These are phyloP conservation scores for Ciona savignyi DNA, from an alignment of 23 tunicate species.

Conservation along the genomic window DNA sequence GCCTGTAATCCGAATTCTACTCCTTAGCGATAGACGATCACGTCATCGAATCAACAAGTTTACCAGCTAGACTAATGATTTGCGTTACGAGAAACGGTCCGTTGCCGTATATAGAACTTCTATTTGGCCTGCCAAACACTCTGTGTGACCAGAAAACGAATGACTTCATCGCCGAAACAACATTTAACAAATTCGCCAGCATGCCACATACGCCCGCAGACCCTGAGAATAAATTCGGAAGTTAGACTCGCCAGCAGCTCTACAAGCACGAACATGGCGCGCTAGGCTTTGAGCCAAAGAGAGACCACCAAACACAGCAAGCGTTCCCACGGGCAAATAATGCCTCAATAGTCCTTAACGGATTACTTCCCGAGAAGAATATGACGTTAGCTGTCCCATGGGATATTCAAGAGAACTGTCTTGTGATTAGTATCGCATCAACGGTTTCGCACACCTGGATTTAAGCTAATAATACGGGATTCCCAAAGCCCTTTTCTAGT, in stretches of 20 bases:
- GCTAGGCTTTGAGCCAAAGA: neutral
- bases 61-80: neutral
- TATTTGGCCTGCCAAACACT: neutral
- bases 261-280: neutral
- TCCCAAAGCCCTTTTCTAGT: neutral
- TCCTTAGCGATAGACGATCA: neutral
- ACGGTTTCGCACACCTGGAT: neutral
- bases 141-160: neutral
- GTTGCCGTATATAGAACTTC: neutral
- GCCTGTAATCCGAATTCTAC: neutral
- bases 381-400: neutral
- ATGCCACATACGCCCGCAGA: neutral
- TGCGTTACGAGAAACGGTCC: neutral
- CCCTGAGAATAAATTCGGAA: neutral
- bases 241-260: neutral
- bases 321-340: constrained; percentile 1
- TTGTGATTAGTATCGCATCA: neutral
- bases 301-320: neutral
- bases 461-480: neutral
- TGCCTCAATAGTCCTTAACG: neutral
- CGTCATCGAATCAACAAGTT: neutral
- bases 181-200: neutral
- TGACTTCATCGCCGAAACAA: neutral
- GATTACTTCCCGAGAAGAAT: neutral
- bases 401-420: neutral